Evolutionary conservation across 1,140 invertebrate genomes (phyloP).

Genomic region (Drosophila quadrilineata): DNA sequence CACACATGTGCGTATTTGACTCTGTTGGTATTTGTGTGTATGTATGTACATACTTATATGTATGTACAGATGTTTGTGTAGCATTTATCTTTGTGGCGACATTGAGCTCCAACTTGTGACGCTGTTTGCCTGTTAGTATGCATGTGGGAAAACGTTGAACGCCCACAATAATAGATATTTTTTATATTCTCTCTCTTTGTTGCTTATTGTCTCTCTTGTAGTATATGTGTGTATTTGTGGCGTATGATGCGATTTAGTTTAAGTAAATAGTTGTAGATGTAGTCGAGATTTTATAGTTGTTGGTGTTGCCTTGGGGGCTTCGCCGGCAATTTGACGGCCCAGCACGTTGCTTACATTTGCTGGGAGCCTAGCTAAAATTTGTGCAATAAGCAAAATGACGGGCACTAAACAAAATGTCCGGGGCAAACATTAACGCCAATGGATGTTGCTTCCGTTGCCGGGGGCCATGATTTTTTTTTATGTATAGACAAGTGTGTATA

Average conservation of each 20-base stretch:
- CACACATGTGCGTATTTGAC: not conserved
- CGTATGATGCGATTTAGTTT: slow-evolving; percentile 10
- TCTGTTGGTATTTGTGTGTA: no score
- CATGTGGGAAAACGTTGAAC: slow-evolving; percentile 81
- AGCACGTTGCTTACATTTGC: slow-evolving; percentile 26
- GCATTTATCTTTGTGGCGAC: slow-evolving; percentile 46
- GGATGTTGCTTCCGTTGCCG: slow-evolving; percentile 49
- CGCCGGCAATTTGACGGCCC: slow-evolving; percentile 10
- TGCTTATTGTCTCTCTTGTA: no score
- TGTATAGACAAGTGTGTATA: no score
- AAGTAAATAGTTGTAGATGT: slow-evolving; percentile 52
- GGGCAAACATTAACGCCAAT: slow-evolving; percentile 30
- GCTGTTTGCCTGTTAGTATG: slow-evolving; percentile 73
- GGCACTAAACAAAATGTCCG: slow-evolving; percentile 81
- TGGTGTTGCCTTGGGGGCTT: not conserved
- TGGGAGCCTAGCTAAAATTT: slow-evolving; percentile 65
- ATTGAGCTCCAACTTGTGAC: slow-evolving; percentile 16
- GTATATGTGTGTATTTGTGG: slow-evolving; percentile 54
- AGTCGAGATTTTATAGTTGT: slow-evolving; percentile 29
- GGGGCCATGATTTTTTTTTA: slow-evolving; percentile 45
- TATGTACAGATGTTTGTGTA: slow-evolving; percentile 13
- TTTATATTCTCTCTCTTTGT: slow-evolving; percentile 21
- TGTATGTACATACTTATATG: not conserved
- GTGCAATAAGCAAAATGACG: slow-evolving; percentile 81
- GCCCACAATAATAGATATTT: slow-evolving; percentile 79